These are phyloP conservation scores for Hydrozoanthus tunicans DNA, from an alignment of 64 coral and sea anemone species.

Conservation along the genomic window DNA sequence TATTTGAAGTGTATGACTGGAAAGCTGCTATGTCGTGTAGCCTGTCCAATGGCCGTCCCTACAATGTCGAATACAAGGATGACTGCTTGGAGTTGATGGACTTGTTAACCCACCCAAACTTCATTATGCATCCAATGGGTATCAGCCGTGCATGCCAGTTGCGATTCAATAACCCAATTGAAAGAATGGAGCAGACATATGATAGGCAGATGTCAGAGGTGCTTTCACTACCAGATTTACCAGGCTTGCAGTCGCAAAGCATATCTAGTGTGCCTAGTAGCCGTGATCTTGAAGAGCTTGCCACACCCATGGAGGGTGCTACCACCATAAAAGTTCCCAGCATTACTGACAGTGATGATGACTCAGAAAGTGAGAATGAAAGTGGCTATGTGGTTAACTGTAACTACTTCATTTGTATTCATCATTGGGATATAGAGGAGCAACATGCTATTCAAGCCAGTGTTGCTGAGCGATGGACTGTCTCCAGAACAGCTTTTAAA, in stretches of 20 bases:
- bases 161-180: constrained; percentile 4
- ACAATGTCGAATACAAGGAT: constrained; percentile 61
- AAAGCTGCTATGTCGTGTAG: constrained; percentile 95
- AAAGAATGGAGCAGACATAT: constrained; percentile 19
- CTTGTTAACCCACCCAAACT: constrained; percentile 83
- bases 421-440: constrained; percentile 92
- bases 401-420: constrained; percentile 89
- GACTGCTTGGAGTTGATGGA: constrained; percentile 83
- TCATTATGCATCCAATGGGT: constrained; percentile 93
- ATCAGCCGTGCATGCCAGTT: constrained; percentile 19
- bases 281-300: constrained; percentile 26
- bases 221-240: background rate
- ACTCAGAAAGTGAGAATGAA: constrained; percentile 73
- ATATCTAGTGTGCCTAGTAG: constrained; percentile 8
- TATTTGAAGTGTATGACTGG: constrained; percentile 97
- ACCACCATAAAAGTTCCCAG: background rate
- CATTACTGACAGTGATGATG: constrained; percentile 80
- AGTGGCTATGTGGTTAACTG: constrained; percentile 87
- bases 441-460: constrained; percentile 90
- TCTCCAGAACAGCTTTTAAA: constrained; percentile 29
- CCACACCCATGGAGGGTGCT: background rate
- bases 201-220: constrained; percentile 28
- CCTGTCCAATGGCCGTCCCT: constrained; percentile 78
- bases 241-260: background rate
- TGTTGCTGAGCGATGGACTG: constrained; percentile 75